A percentile compares a stretch with the other conserved stretches of the same genome.
Conservation (phyloP, 2,888 invertebrate genomes). For the Dusona sp. region DNA sequence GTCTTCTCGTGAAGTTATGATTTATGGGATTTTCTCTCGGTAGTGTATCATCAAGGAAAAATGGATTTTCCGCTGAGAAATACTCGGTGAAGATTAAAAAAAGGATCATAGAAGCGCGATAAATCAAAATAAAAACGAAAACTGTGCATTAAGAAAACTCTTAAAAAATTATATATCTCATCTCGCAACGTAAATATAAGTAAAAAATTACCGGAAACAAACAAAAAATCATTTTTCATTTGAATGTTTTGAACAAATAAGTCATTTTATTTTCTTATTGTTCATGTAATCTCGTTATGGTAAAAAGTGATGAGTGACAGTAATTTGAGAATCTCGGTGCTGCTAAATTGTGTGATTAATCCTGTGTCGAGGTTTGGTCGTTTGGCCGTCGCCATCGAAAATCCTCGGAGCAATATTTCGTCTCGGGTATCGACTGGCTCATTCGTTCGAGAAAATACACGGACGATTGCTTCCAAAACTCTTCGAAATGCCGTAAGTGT, state of each 20-base stretch:
- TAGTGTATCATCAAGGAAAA: not conserved
- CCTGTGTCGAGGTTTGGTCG: conserved; percentile 8
- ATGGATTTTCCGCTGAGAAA: not conserved
- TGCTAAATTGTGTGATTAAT: conserved; percentile 31
- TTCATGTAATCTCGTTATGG: not conserved
- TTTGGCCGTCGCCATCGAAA: conserved; percentile 26
- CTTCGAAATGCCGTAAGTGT: conserved; percentile 64
- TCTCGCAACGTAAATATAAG: not conserved
- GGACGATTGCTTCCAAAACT: conserved; percentile 28
- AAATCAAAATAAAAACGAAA: not conserved
- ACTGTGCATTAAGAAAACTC: not conserved
- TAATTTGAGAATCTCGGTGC: conserved; percentile 25
- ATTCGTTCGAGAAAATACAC: conserved; percentile 29
- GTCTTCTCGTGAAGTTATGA: not conserved
- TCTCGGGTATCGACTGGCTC: conserved; percentile 11
- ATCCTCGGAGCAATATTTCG: conserved; percentile 16
- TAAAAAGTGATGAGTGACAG: conserved; percentile 53
- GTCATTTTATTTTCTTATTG: not conserved
- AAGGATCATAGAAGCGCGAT: not conserved
- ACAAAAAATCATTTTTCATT: not conserved
- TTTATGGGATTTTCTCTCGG: not conserved
- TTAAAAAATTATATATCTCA: not conserved
- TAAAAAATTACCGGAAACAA: not conserved
- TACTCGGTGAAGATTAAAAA: not conserved
- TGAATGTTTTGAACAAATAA: not conserved